Base-by-base conservation (phyloP, 2,797 vertebrate genomes). In the Sebastes kiyomatsui region DNA sequence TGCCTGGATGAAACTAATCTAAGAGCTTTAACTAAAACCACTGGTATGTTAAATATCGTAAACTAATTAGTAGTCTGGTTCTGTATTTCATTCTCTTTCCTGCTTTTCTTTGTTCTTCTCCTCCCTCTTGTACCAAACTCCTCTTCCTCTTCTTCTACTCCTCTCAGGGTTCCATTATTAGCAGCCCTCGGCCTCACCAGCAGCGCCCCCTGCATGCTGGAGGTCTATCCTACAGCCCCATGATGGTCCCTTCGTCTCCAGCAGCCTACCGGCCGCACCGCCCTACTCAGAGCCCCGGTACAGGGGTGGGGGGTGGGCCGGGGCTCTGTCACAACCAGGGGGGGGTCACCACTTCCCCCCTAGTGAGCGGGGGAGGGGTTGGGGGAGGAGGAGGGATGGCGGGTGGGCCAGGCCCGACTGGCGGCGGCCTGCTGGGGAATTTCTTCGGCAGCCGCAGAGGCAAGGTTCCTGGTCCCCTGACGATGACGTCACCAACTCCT, bases 141-240 rank as follows among this genome's bases (percentile, higher is more conserved):
- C 67, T 72, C 67, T 42, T 12, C 23, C 13, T 38, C 38, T 14
- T 38, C 38, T 30, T 60, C 2, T 56, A 11, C 30, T 81, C 81
- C 80, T 79, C 89, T 80, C 93, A 98, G 97, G 97, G 97, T 90
- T 98, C 97, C 90, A 97, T 98, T 87, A 97, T 98, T 96, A 97
- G 97, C 96, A 98, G 97, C 94, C 97, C 97, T 13, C 96, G 95
- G 64, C 95, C 96, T 75, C 97, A 97, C 90, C 96, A 97, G 91
- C 96, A 96, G 92, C 96, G 95, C 92, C 96, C 96, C 82, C 90
- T 91, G 68, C 89, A 84, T 7, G 92, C 90, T 59, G 96, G 95
- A 87, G 94, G 91, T 67, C 92, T 94, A 20, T 87, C 92, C 75
- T 94, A 93, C 92, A 88, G 88, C 87, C 85, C 91, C 58, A 88